Evolutionary conservation across 1,140 invertebrate species (phyloP).

Genomic region (Homarus americanus): DNA sequence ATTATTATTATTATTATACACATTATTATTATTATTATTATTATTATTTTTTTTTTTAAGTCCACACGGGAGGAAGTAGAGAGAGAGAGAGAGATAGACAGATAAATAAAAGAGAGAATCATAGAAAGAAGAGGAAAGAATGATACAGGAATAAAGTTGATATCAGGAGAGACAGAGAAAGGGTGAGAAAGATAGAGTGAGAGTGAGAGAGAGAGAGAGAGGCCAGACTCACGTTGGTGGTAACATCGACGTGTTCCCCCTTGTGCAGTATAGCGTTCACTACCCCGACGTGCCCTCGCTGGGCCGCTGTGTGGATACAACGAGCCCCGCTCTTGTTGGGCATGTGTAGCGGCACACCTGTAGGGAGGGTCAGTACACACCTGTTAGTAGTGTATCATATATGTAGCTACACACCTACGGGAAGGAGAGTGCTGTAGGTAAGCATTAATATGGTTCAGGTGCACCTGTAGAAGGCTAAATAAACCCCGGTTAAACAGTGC

Average conservation of each 20-base stretch:
- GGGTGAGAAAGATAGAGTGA: not conserved
- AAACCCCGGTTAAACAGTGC: too few relatives aligned
- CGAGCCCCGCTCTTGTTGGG: constrained; percentile 97
- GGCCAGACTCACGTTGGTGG: constrained; percentile 88
- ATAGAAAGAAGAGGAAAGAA: not conserved
- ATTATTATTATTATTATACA: too few relatives aligned
- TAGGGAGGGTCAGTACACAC: not conserved
- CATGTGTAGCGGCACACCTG: constrained; percentile 98
- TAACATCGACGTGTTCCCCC: constrained; percentile 96
- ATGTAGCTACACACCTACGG: too few relatives aligned
- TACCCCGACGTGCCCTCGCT: constrained; percentile 94
- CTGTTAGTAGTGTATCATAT: too few relatives aligned
- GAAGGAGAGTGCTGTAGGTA: too few relatives aligned
- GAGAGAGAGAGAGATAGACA: too few relatives aligned
- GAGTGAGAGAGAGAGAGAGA: not conserved
- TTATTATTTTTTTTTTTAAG: too few relatives aligned
- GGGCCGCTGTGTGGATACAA: constrained; percentile 94
- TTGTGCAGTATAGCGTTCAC: constrained; percentile 97
- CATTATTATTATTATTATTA: too few relatives aligned
- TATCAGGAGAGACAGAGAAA: not conserved
- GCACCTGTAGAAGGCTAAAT: too few relatives aligned
- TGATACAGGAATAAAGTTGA: not conserved
- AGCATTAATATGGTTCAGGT: too few relatives aligned
- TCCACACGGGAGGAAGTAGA: too few relatives aligned
- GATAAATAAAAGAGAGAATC: not conserved